Evolutionary conservation across 2,113 vertebrate genomes (phyloP).

Genomic region (Hymenochirus boettgeri): DNA sequence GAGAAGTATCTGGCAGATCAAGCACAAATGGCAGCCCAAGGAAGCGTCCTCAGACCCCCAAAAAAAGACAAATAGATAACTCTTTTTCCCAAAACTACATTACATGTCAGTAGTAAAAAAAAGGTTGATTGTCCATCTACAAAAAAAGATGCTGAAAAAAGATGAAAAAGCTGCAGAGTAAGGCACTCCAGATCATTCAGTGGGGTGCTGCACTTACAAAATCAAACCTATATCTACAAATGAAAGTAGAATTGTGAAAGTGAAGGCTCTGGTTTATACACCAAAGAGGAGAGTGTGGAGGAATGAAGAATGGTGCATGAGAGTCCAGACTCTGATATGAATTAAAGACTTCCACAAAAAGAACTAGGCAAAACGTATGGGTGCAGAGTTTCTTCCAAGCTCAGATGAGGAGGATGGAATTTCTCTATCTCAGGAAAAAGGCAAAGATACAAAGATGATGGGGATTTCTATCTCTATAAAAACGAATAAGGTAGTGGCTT

Average conservation of each 20-base stretch:
- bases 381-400: conserved; percentile 68
- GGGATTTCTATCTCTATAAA: conserved; percentile 77
- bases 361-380: conserved; percentile 47
- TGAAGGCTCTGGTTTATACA: conserved; percentile 67
- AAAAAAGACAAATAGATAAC: conserved; percentile 53
- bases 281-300: conserved; percentile 63
- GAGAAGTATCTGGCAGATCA: conserved; percentile 91
- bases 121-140: conserved; percentile 47
- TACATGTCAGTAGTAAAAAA: background rate
- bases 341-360: conserved; percentile 55
- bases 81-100: background rate
- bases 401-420: conserved; percentile 67
- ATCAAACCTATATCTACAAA: conserved; percentile 43
- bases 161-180: conserved; percentile 75
- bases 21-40: conserved; percentile 76
- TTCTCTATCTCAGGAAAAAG: conserved; percentile 52
- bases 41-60: conserved; percentile 62
- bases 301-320: conserved; percentile 54
- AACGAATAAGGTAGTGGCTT: conserved; percentile 84
- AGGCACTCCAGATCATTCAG: conserved; percentile 73
- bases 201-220: conserved; percentile 54
- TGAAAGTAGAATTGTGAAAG: conserved; percentile 55
- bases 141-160: conserved; percentile 75
- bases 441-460: conserved; percentile 79
- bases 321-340: conserved; percentile 56